Evolutionary conservation across 2,888 invertebrate genomes (phyloP), one percentile per base, ranked within the genome.

Genomic region (Drosophila nigricruria): DNA sequence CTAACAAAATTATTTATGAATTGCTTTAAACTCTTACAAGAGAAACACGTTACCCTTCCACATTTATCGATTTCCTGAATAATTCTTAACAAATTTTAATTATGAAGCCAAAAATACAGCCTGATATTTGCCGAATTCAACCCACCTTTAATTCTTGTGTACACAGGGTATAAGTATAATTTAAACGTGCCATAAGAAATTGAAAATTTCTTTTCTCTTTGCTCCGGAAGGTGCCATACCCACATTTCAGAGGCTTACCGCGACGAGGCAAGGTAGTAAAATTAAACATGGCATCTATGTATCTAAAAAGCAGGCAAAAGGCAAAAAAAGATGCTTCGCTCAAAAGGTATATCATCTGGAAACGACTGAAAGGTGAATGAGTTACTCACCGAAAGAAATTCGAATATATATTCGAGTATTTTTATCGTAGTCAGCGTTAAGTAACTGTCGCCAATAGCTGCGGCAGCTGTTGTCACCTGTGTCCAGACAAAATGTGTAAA

Each of bases 391-490:
- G 34, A 23, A 47, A 25, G 32, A 23, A 36, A 68, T 54, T 25
- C 58, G 14, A n/a, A 32, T 36, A 20, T 36, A 20, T 23, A n/a
- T 40, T 38, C 53, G 36, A 27, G 47, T 12, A 34, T 20, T 23
- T 45, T 45, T 25, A 16, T 38, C 49, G 47, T 62, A 45, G 27
- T 16, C 30, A 42, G 18, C 12, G 65, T 47, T 50, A 20, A 40
- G 63, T 74, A 80, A 76, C 73, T 77, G 73, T 71, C 76, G 62
- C 70, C 71, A 73, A 54, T 65, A 42, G 64, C 77, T 14, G 40
- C 32, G 34, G 18, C 89, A 83, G 79, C 85, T 86, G 89, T 84
- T 86, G 84, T 81, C 85, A 86, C 85, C 89, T 86, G 87, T 80
- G 76, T 61, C 72, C 73, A 72, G 70, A 47, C 70, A 66, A 40